A percentile compares a stretch with the other conserved stretches of the same genome.
Conservation (phyloP, 2,888 invertebrate genomes). For the Falcaria lacertinaria region DNA sequence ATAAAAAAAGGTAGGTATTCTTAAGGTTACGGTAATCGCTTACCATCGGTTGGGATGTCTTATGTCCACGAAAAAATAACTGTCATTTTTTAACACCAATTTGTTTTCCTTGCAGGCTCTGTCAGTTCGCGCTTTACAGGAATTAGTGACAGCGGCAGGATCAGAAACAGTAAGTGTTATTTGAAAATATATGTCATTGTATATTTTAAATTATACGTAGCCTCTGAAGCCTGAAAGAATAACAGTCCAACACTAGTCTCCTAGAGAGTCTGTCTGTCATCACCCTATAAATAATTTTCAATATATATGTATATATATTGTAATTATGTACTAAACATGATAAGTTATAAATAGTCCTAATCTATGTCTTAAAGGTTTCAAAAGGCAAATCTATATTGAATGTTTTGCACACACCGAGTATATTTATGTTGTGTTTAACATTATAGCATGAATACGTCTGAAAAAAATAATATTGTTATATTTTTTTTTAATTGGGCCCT, state of each 20-base stretch:
- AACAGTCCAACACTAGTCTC: constrained; percentile 53
- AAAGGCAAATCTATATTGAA: constrained; percentile 48
- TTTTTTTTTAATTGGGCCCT: too few species aligned
- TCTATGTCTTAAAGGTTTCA: constrained; percentile 38
- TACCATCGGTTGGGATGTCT: too few species aligned
- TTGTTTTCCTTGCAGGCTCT: constrained; percentile 82
- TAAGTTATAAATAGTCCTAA: constrained; percentile 23
- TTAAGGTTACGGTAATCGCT: too few species aligned
- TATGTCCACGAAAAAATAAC: too few species aligned
- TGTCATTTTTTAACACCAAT: too few species aligned
- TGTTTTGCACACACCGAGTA: constrained; percentile 17
- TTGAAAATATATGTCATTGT: constrained; percentile 11
- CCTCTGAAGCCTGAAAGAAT: constrained; percentile 43
- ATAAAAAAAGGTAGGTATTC: too few species aligned
- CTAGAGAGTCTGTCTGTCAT: constrained; percentile 41
- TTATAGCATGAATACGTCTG: constrained; percentile 9
- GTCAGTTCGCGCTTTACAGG: constrained; percentile 98
- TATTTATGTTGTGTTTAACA: constrained; percentile 31
- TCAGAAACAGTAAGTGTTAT: constrained; percentile 90
- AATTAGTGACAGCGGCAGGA: constrained; percentile 97
- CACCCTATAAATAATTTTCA: constrained; percentile 47
- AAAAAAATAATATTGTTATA: constrained; percentile 15
- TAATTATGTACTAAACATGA: constrained; percentile 41
- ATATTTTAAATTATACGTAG: constrained; percentile 13
- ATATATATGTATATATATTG: too few species aligned